Evolutionary conservation across 1,140 invertebrate species (phyloP).

Genomic region (Pachypsylla venusta): DNA sequence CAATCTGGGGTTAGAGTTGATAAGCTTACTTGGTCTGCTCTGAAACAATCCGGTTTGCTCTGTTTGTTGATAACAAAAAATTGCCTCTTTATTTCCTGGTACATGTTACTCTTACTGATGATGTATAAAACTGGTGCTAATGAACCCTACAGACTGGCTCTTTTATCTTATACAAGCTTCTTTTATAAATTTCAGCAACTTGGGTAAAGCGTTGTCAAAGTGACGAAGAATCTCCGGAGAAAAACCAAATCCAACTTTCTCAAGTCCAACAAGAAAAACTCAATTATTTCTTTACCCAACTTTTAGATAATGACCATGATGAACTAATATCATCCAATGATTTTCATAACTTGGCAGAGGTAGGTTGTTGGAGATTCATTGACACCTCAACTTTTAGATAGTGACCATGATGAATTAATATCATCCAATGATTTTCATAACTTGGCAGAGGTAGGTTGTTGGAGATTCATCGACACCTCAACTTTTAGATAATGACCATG

Average conservation of each 20-base stretch:
- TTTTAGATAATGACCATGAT: conserved; percentile 51
- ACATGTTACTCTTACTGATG: too few species aligned
- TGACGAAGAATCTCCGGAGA: conserved; percentile 38
- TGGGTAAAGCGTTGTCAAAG: conserved; percentile 48
- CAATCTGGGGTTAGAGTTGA: too few species aligned
- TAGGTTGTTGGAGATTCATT: too few species aligned
- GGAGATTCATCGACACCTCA: too few species aligned
- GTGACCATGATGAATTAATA: conserved; percentile 50
- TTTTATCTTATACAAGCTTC: too few species aligned
- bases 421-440: conserved; percentile 49
- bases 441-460: conserved; percentile 50
- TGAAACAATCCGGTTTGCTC: too few species aligned
- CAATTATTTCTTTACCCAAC: conserved; percentile 46
- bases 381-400: conserved; percentile 47
- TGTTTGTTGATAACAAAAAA: too few species aligned
- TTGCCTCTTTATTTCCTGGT: too few species aligned
- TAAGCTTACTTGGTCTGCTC: too few species aligned
- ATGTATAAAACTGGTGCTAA: too few species aligned
- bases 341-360: conserved; percentile 51
- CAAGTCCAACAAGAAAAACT: conserved; percentile 48
- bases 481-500: conserved; percentile 48
- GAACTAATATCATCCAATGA: conserved; percentile 50
- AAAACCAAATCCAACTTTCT: conserved; percentile 31
- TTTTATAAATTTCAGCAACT: conserved; percentile 36
- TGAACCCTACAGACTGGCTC: too few species aligned